A percentile compares a stretch with the other conserved stretches of the same genome.
Evolutionary conservation across 2,797 vertebrate genomes (phyloP).

Genomic region (Acestrorhynchus altus): DNA sequence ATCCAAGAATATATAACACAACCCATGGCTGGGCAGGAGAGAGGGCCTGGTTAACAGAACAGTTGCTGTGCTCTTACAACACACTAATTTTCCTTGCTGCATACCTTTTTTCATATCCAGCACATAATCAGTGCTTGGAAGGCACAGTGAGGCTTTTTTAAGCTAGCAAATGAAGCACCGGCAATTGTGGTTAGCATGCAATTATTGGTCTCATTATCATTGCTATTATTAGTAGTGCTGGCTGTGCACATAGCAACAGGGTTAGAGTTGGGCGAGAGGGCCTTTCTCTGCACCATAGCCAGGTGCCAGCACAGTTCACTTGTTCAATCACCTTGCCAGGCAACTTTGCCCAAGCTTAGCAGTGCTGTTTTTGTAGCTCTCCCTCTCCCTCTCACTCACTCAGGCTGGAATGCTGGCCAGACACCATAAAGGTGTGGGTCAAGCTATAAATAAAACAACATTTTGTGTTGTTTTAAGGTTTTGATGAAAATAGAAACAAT

Average conservation of each 20-base stretch:
- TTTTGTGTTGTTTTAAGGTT: constrained; percentile 4
- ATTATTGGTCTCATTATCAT: constrained; percentile 68
- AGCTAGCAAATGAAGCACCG: constrained; percentile 67
- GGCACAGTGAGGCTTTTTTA: constrained; percentile 34
- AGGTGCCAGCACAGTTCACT: constrained; percentile 56
- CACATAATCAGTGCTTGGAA: constrained; percentile 49
- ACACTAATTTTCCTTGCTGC: constrained; percentile 34
- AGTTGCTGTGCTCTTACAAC: constrained; percentile 34
- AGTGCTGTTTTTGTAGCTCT: constrained; percentile 25
- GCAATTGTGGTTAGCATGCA: constrained; percentile 61
- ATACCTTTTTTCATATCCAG: constrained; percentile 44
- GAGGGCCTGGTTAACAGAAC: constrained; percentile 53
- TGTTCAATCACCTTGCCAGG: constrained; percentile 65
- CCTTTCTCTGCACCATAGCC: constrained; percentile 59
- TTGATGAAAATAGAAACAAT: neutral
- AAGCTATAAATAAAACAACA: constrained; percentile 39
- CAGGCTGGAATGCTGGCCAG: constrained; percentile 16
- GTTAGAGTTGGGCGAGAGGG: constrained; percentile 58
- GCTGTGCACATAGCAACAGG: constrained; percentile 65
- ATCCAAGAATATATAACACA: constrained; percentile 53
- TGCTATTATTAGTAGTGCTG: constrained; percentile 61
- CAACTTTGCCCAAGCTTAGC: constrained; percentile 33
- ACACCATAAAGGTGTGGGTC: constrained; percentile 2
- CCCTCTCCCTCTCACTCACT: constrained; percentile 15
- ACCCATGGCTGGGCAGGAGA: constrained; percentile 37